Evolutionary conservation across 2,888 invertebrate genomes (phyloP).

Genomic region (Ochropacha duplaris): DNA sequence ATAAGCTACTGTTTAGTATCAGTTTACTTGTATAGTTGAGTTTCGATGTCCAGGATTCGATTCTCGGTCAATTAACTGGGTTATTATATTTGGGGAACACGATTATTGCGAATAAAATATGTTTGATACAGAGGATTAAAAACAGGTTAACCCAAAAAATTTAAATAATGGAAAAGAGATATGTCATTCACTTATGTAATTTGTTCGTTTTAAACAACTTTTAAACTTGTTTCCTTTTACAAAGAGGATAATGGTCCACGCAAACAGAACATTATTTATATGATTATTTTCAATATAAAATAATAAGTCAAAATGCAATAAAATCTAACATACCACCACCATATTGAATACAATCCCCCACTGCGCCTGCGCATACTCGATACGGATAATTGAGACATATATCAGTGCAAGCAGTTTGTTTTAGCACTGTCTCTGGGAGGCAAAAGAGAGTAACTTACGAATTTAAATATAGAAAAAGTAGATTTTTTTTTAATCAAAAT

Average conservation of each 20-base stretch:
- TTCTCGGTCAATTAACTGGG: conserved; percentile 58
- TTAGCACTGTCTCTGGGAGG: conserved; percentile 17
- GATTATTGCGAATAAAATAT: conserved; percentile 6
- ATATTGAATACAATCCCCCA: conserved; percentile 59
- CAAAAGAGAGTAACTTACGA: conserved; percentile 21
- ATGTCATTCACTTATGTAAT: too few species aligned
- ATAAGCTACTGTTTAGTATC: conserved; percentile 76
- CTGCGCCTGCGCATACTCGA: conserved; percentile 53
- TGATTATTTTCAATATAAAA: neutral
- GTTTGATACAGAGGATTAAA: conserved; percentile 7
- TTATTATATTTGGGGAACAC: conserved; percentile 49
- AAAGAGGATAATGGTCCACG: neutral
- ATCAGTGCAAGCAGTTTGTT: conserved; percentile 45
- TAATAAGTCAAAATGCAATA: conserved; percentile 36
- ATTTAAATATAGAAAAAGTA: neutral
- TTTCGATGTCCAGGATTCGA: conserved; percentile 70
- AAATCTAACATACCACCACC: conserved; percentile 40
- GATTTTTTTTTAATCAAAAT: too few species aligned
- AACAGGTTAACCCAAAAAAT: neutral
- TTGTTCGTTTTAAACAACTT: too few species aligned
- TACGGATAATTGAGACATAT: conserved; percentile 71
- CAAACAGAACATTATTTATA: neutral
- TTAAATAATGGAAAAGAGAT: neutral
- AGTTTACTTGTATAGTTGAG: conserved; percentile 64
- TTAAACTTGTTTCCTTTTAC: neutral